Base-by-base conservation (phyloP, 1,140 invertebrate species). In the Heliconius nattereri region DNA sequence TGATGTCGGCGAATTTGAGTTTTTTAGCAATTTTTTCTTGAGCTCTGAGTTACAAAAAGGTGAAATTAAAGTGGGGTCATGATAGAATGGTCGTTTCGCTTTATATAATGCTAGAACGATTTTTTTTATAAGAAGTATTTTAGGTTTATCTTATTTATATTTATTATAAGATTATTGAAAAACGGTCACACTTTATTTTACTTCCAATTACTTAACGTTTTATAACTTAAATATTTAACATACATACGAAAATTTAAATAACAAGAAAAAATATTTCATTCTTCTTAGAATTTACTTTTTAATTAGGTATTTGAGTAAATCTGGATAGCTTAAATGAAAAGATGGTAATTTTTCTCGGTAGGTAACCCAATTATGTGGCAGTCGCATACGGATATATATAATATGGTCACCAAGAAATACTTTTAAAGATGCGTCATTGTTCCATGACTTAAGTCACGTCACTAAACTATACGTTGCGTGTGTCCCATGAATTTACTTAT, bases 1-100 rank as follows among this genome's bases (percentile, higher is more conserved):
- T 71, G 49, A 71, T 71, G 70, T 71, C 75, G 73, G 73, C 32
- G 60, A 66, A 66, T 66, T 66, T 29, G 60, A 66, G 9, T 66
- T 66, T 66, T 66, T 7, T 6, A 11, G 9, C 23, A 26, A 3
- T 13, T 66, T 13, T 29, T 23, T 26, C 26, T 29, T 29, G 26
- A 66, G 60, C 60, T 66, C 3, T 29, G 9, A 66, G 11, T 60
- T 29, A 66, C 3, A 26, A 29, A 23, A 66, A 66, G 11, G 11
- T 29, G 3, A 26, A 13, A 26, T 5, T 29, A 66, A 6, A 66
- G 26, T 3, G 11, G 60, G 7, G 13, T 66, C 23, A 66, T 26
- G 23, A 29, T 26, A 66, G 26, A 66, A 19, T 29, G 60, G 26
- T 29, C 6, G 60, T 66, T 23, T 26, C 60, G 60, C 60, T 66